phyloP scores from a whole-genome alignment of 1,140 invertebrate genomes.

The Caenorhabditis tropicalis region DNA sequence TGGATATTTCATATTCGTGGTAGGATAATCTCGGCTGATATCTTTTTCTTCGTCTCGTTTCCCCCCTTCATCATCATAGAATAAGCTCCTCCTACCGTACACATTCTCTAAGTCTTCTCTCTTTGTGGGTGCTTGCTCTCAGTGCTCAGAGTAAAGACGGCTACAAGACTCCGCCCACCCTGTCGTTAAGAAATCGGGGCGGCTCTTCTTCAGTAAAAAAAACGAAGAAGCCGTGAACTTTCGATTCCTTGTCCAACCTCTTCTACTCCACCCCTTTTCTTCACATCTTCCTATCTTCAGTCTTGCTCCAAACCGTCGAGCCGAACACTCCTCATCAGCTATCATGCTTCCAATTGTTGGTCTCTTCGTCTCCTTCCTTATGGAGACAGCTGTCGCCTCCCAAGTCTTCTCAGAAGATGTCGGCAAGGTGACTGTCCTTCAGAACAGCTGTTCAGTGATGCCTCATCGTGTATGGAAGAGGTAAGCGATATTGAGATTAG shows the following conservation, averaged over 20 bases:
- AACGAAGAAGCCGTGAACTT: slow-evolving; percentile 34
- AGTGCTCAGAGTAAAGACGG: slow-evolving; percentile 24
- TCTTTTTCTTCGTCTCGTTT: too few relatives aligned
- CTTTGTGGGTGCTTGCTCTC: not conserved
- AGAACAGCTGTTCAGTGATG: not conserved
- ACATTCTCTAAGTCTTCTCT: not conserved
- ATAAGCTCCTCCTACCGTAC: not conserved
- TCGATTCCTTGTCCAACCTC: not conserved
- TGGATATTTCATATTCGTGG: too few relatives aligned
- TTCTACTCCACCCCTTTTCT: not conserved
- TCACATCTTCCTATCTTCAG: not conserved
- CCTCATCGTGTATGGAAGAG: slow-evolving; percentile 23
- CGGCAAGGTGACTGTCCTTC: not conserved
- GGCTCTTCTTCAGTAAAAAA: not conserved
- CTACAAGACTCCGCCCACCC: slow-evolving; percentile 21
- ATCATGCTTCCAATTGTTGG: not conserved
- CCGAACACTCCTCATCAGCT: not conserved
- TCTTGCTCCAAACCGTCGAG: not conserved
- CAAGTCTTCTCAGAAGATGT: not conserved
- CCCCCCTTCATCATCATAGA: not conserved
- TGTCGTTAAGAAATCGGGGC: not conserved
- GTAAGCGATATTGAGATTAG: not conserved
- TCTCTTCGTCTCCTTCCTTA: not conserved
- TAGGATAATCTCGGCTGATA: not conserved
- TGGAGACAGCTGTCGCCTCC: not conserved